These are phyloP conservation scores for Spheniscus mendiculus DNA, from an alignment of 2,113 vertebrate genomes.

Conservation along the genomic window DNA sequence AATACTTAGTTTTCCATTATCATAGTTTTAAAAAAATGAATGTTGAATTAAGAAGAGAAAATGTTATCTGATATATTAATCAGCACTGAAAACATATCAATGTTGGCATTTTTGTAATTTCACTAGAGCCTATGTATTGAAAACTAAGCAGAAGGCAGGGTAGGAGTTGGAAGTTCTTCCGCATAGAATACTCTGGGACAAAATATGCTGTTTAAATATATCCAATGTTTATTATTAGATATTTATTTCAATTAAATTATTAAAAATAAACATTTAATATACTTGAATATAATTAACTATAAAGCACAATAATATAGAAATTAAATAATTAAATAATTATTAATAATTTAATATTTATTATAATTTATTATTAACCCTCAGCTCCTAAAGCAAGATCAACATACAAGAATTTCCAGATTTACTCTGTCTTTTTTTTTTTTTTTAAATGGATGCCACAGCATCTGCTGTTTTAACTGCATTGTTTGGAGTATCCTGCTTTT, in stretches of 20 bases:
- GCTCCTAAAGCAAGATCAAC: background rate
- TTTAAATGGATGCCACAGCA: background rate
- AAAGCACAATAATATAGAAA: background rate
- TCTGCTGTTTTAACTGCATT: background rate
- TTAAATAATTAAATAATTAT: background rate
- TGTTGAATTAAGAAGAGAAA: background rate
- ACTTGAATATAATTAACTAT: background rate
- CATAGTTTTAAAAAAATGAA: background rate
- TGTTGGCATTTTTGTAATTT: background rate
- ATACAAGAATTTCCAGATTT: background rate
- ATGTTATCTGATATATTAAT: background rate
- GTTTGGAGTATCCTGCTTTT: background rate
- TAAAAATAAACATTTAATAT: background rate
- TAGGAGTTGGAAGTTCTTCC: background rate
- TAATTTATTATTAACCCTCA: background rate
- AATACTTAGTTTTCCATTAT: background rate
- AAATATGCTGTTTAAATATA: background rate
- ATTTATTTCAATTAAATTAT: background rate
- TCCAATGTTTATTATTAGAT: background rate
- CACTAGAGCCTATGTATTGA: background rate
- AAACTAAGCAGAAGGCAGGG: background rate
- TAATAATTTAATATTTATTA: background rate
- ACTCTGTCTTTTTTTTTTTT: too few relatives aligned
- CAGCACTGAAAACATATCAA: background rate
- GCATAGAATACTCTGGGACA: background rate